Percentiles rank a stretch among this genome's conserved stretches.
These are phyloP conservation scores for Amiota minor DNA, from an alignment of 2,888 invertebrate genomes.

Conservation along the genomic window DNA sequence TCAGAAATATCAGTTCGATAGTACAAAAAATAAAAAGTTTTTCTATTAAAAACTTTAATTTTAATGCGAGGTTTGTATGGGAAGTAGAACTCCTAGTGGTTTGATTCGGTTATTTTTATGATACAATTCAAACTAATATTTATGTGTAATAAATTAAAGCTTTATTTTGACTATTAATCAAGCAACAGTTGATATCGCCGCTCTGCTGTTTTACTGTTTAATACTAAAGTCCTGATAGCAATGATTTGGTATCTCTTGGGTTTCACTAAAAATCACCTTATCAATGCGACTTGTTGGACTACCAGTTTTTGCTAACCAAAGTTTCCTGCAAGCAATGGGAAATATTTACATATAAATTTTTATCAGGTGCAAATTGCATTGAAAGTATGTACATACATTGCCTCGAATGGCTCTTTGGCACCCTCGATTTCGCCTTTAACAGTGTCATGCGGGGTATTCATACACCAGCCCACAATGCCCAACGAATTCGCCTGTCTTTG, in stretches of 20 bases:
- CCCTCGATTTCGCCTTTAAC: constrained; percentile 78
- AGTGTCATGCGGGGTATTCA: constrained; percentile 77
- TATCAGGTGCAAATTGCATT: background rate
- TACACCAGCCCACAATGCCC: constrained; percentile 78
- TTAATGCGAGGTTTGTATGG: too few relatives aligned
- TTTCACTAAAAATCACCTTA: constrained; percentile 81
- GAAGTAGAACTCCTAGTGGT: too few relatives aligned
- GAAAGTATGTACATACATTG: constrained; percentile 73
- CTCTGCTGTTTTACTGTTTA: constrained; percentile 47
- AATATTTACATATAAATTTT: background rate
- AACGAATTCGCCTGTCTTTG: constrained; percentile 76
- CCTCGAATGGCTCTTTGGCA: constrained; percentile 72
- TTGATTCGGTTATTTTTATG: too few relatives aligned
- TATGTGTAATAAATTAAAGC: too few relatives aligned
- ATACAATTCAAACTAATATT: too few relatives aligned
- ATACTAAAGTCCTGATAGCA: constrained; percentile 76
- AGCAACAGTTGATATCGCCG: too few relatives aligned
- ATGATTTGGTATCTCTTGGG: constrained; percentile 76
- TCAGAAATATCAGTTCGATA: too few relatives aligned
- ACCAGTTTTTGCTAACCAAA: constrained; percentile 78
- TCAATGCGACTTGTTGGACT: constrained; percentile 85
- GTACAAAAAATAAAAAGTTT: too few relatives aligned
- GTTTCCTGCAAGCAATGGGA: constrained; percentile 55
- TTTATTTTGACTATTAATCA: too few relatives aligned
- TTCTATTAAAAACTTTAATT: too few relatives aligned